A percentile compares a stretch with the other conserved stretches of the same genome.
phyloP scores from a whole-genome alignment of 2,797 vertebrate species.

The Sitta carolinensis region DNA sequence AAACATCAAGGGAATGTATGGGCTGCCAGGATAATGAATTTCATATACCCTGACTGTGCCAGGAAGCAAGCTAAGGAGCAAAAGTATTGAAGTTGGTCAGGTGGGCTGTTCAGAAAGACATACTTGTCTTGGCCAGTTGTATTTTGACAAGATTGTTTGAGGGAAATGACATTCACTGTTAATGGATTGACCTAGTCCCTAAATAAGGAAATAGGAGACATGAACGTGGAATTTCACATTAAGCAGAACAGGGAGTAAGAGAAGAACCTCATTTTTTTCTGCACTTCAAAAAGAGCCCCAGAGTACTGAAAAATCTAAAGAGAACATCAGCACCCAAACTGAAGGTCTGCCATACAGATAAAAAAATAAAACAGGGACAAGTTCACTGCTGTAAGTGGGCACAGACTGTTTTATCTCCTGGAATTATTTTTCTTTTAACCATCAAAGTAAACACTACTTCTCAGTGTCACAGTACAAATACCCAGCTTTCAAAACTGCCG shows the following conservation, averaged over 20 bases:
- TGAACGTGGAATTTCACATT: neutral
- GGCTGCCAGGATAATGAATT: neutral
- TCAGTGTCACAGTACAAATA: neutral
- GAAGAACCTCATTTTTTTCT: neutral
- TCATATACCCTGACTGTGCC: neutral
- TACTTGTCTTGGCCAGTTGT: neutral
- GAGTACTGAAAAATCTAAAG: neutral
- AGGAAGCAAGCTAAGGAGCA: neutral
- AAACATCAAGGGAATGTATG: neutral
- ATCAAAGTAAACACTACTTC: neutral
- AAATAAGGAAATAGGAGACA: neutral
- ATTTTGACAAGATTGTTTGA: neutral
- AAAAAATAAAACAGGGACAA: neutral
- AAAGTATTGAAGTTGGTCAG: neutral
- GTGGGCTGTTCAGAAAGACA: neutral
- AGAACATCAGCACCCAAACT: neutral
- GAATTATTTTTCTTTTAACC: neutral
- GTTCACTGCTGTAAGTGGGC: neutral
- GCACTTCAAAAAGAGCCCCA: neutral
- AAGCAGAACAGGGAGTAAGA: neutral
- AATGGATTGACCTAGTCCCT: neutral
- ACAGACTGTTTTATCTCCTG: neutral
- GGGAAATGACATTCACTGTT: neutral
- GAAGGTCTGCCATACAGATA: neutral
- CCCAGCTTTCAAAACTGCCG: neutral